phyloP scores from a whole-genome alignment of 2,888 invertebrate genomes.

The Strigamia transsilvanica region DNA sequence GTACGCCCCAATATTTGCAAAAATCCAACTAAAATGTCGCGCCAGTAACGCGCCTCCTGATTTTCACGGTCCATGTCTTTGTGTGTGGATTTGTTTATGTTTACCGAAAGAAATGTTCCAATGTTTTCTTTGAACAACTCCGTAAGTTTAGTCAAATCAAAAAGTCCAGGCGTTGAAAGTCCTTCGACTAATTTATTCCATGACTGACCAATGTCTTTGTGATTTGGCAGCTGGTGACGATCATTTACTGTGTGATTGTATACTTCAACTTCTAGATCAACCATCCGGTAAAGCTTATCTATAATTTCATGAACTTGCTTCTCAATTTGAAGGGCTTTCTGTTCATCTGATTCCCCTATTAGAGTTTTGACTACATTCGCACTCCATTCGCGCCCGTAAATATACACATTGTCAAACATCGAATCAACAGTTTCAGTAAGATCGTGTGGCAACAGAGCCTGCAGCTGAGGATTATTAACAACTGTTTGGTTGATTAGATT shows the following conservation, averaged over 20 bases:
- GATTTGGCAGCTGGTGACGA: conserved; percentile 60
- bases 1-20: too few species aligned
- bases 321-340: conserved; percentile 82
- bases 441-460: conserved; percentile 82
- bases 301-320: conserved; percentile 79
- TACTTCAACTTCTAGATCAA: neutral
- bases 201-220: conserved; percentile 57
- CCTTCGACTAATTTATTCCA: conserved; percentile 59
- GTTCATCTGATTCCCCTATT: neutral
- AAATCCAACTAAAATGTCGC: too few species aligned
- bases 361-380: conserved; percentile 76
- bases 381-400: conserved; percentile 90
- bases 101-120: conserved; percentile 81
- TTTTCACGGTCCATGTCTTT: too few species aligned
- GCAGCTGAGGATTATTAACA: conserved; percentile 84
- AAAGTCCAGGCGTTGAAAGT: conserved; percentile 68
- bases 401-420: conserved; percentile 89
- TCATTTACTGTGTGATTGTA: conserved; percentile 76
- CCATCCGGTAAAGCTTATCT: conserved; percentile 82
- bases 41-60: too few species aligned
- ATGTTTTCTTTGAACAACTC: conserved; percentile 89
- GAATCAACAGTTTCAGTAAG: conserved; percentile 88
- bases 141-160: conserved; percentile 77
- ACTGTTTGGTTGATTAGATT: conserved; percentile 88
- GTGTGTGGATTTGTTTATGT: neutral